Percentiles rank a stretch among this genome's conserved stretches.
phyloP scores from a whole-genome alignment of 2,113 vertebrate species.

The Notechis scutatus region DNA sequence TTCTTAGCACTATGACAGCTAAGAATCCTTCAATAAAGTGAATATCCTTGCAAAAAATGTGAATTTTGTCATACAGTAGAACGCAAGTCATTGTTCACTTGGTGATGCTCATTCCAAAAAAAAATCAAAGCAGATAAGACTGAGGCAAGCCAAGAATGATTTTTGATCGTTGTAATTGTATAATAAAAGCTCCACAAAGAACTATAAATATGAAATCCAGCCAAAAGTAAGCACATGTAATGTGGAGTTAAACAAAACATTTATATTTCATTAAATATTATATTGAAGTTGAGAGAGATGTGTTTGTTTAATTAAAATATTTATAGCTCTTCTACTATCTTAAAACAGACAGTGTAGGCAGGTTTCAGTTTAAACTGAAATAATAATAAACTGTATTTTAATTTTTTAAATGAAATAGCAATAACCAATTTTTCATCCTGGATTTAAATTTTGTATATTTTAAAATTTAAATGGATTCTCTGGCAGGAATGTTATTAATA shows the following conservation, averaged over 20 bases:
- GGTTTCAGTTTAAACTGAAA: background rate
- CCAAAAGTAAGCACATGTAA: background rate
- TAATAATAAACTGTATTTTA: background rate
- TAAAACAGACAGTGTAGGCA: background rate
- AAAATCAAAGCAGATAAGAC: no score
- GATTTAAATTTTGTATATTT: background rate
- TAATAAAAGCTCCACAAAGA: background rate
- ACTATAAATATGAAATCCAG: background rate
- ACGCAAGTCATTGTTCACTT: background rate
- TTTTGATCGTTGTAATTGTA: background rate
- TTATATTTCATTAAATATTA: background rate
- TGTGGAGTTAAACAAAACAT: background rate
- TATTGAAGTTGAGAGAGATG: background rate
- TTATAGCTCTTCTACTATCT: background rate
- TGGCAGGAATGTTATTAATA: background rate
- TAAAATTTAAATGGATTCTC: background rate
- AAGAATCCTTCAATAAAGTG: background rate
- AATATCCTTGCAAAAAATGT: background rate
- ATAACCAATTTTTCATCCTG: background rate
- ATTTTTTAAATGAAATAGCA: background rate
- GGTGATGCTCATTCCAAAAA: background rate
- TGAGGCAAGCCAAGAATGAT: background rate
- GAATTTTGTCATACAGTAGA: background rate
- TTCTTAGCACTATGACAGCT: constrained; percentile 5
- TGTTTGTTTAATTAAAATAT: background rate